Evolutionary conservation across 2,113 vertebrate genomes (phyloP), one percentile per base, ranked within the genome.

Genomic region (Corythaixoides concolor): DNA sequence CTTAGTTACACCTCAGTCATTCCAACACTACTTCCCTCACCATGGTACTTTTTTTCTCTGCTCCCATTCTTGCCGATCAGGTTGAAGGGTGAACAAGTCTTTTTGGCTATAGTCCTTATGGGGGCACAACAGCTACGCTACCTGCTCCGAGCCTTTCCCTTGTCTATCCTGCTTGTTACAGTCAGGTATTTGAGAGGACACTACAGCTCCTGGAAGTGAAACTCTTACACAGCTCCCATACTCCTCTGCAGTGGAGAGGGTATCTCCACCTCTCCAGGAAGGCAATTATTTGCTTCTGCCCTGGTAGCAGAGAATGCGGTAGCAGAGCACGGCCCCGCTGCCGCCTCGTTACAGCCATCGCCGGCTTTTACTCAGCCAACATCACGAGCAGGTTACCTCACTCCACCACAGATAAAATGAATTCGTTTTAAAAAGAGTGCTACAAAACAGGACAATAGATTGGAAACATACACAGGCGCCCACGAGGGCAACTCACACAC

Each of bases 341-440:
- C 43, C 4, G 28, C 76, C 52, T 72, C 0, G 0, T 63, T 45
- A 39, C 3, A 93, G 43, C 45, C 58, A 59, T 11, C 0, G 1
- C 24, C 2, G 11, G 16, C 24, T 62, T 90, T 59, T 59, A 41
- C 68, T 1, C 15, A 73, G 68, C 37, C 1, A 3, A 60, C 53
- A 63, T 45, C 63, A 39, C 0, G 3, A 68, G 19, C 73, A 74
- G 64, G 67, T 63, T 60, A 70, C 75, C 76, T 74, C 16, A 7
- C 69, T 77, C 79, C 75, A n/a, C 32, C 43, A 58, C 56, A 59
- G 76, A 83, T 33, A 49, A 76, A 92, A 72, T 15, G 5, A 80
- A 69, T 52, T 85, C 7, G 67, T 90, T 93, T 86, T n/a, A 41
- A 88, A 88, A 86, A 50, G 22, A 84, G 24, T 3, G 4, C 37